Conservation (phyloP, 2,888 invertebrate genomes). For the Silvanus unidentatus region DNA sequence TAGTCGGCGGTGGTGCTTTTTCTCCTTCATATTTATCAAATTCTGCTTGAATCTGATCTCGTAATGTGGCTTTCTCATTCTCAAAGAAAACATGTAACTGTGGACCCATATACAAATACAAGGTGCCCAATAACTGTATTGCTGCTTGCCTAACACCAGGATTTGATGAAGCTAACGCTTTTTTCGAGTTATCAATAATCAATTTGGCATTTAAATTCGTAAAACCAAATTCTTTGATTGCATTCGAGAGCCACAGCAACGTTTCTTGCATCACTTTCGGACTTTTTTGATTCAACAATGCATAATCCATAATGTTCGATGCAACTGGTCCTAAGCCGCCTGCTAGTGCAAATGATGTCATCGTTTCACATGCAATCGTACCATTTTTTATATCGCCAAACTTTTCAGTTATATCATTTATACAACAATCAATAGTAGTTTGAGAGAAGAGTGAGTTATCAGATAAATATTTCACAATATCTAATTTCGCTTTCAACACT, state of each 20-base stretch:
- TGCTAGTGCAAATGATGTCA: constrained; percentile 72
- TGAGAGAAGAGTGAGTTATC: constrained; percentile 68
- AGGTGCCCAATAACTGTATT: constrained; percentile 66
- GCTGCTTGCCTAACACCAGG: constrained; percentile 76
- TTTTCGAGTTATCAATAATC: constrained; percentile 72
- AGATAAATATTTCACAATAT: constrained; percentile 70
- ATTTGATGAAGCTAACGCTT: constrained; percentile 78
- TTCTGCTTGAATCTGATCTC: constrained; percentile 79
- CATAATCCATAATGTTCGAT: constrained; percentile 64
- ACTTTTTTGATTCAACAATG: constrained; percentile 82
- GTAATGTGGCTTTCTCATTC: constrained; percentile 76
- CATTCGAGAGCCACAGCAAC: constrained; percentile 70
- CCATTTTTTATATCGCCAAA: constrained; percentile 79
- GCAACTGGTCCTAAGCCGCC: constrained; percentile 70
- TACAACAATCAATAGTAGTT: constrained; percentile 66
- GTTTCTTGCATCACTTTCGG: constrained; percentile 87
- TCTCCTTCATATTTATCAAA: constrained; percentile 75
- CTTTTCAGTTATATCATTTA: constrained; percentile 78
- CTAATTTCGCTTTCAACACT: constrained; percentile 76
- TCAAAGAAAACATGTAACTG: constrained; percentile 74
- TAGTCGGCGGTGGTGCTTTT: constrained; percentile 67
- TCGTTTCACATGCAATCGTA: constrained; percentile 59
- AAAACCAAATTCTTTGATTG: constrained; percentile 83
- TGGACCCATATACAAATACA: constrained; percentile 78
- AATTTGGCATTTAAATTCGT: constrained; percentile 65